These are phyloP conservation scores for Calephelis nemesis DNA, from an alignment of 1,140 invertebrate genomes.

Conservation along the genomic window DNA sequence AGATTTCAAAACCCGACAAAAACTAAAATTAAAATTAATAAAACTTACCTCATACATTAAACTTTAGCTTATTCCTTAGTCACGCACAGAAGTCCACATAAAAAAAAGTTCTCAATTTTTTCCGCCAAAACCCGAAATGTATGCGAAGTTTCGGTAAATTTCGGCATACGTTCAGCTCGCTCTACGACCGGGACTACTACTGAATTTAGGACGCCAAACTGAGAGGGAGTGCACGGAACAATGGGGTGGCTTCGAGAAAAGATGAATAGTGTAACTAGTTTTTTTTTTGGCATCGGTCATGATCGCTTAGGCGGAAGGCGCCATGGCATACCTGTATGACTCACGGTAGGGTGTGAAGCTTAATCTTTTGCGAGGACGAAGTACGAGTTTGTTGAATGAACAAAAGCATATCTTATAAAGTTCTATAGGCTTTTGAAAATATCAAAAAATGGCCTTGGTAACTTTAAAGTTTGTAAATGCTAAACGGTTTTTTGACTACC, in stretches of 20 bases:
- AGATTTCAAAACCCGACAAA: neutral
- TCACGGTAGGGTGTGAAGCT: neutral
- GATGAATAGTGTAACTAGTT: constrained; percentile 34
- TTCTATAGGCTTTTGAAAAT: no score
- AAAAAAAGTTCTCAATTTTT: constrained; percentile 27
- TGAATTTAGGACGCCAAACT: constrained; percentile 28
- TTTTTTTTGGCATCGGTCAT: constrained; percentile 21
- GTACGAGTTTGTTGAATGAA: no score
- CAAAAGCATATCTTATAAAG: no score
- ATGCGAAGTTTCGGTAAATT: constrained; percentile 21
- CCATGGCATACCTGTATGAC: constrained; percentile 5
- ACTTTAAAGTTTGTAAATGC: no score
- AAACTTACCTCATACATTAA: constrained; percentile 27
- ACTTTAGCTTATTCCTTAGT: constrained; percentile 23
- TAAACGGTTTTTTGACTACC: no score
- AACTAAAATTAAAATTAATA: neutral
- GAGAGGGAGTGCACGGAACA: constrained; percentile 31
- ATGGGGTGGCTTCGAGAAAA: constrained; percentile 34
- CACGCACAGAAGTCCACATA: constrained; percentile 35
- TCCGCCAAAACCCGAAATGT: constrained; percentile 8
- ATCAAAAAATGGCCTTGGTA: no score
- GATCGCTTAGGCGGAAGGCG: constrained; percentile 3
- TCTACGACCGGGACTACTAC: constrained; percentile 31
- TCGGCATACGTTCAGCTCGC: constrained; percentile 30
- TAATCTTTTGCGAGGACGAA: neutral